Evolutionary conservation across 2,888 invertebrate genomes (phyloP).

Genomic region (Eulithis testata): DNA sequence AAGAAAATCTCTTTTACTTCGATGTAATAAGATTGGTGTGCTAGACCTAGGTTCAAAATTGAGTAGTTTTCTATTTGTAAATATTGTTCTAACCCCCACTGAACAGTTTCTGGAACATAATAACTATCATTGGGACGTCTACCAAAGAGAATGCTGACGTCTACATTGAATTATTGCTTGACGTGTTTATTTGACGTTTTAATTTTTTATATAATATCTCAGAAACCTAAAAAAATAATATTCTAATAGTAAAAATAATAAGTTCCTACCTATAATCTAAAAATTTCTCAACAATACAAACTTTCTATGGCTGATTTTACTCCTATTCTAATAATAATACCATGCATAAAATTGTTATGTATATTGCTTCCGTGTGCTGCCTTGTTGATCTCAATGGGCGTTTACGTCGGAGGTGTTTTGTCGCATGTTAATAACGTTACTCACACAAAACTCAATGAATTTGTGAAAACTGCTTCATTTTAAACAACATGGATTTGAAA

Average conservation of each 20-base stretch:
- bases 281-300: background rate
- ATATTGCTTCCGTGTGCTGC: slow-evolving; percentile 58
- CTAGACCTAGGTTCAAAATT: too few species aligned
- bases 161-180: too few species aligned
- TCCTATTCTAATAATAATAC: slow-evolving; percentile 36
- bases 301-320: slow-evolving; percentile 1
- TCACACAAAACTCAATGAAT: slow-evolving; percentile 49
- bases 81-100: too few species aligned
- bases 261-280: background rate
- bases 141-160: too few species aligned
- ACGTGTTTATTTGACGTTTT: too few species aligned
- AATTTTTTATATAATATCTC: too few species aligned
- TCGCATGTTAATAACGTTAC: slow-evolving; percentile 48
- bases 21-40: too few species aligned
- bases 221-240: too few species aligned
- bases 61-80: too few species aligned
- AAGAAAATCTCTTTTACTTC: too few species aligned
- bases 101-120: too few species aligned
- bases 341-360: slow-evolving; percentile 63
- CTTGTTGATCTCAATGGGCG: slow-evolving; percentile 53
- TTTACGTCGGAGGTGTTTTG: slow-evolving; percentile 54
- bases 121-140: too few species aligned
- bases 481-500: slow-evolving; percentile 23
- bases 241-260: background rate
- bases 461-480: slow-evolving; percentile 48